Base-by-base conservation (phyloP, 2,888 invertebrate species). In the Temnothorax ravouxi region DNA sequence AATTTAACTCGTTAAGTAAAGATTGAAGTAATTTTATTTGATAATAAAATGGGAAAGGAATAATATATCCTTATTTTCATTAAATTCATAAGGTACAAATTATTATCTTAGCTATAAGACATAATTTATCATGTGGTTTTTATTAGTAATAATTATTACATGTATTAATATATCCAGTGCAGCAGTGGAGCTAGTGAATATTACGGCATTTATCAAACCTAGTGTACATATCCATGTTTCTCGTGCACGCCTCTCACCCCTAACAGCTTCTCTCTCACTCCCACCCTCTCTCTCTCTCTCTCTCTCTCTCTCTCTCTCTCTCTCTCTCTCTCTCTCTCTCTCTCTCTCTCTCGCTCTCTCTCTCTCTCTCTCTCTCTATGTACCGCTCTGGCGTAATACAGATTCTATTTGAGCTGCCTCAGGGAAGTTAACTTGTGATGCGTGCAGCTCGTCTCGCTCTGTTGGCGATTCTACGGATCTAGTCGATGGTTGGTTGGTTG, bases 391-490 rank as follows among this genome's bases (percentile, higher is more conserved):
- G 90, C 93, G 92, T 93, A 94, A 94, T 94, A 91, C 92, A 93
- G 93, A 93, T 94, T 94, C 93, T 94, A 92, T 94, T 94, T 94
- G 94, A 94, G 92, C 91, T 92, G 94, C 94, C 94, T 94, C 92
- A 91, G 94, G 94, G 94, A 94, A 93, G 93, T 94, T 94, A 93
- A 94, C 93, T 94, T 92, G 93, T 92, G 93, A 93, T 93, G 91
- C 92, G 92, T 92, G 92, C 88, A 92, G 87, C 88, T 81, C 88
- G 85, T 86, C 89, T 90, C 90, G 89, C 88, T 90, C 89, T 90
- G 88, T 85, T 89, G 87, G 88, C 87, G 88, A 88, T 89, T 86
- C 87, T 86, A 86, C 86, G 87, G 81, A 87, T 87, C 87, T 86
- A 80, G 86, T 88, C 89, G 89, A 87, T 88, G 59, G 74, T 67